phyloP scores from a whole-genome alignment of 2,797 vertebrate genomes.

The Alcedo atthis region DNA sequence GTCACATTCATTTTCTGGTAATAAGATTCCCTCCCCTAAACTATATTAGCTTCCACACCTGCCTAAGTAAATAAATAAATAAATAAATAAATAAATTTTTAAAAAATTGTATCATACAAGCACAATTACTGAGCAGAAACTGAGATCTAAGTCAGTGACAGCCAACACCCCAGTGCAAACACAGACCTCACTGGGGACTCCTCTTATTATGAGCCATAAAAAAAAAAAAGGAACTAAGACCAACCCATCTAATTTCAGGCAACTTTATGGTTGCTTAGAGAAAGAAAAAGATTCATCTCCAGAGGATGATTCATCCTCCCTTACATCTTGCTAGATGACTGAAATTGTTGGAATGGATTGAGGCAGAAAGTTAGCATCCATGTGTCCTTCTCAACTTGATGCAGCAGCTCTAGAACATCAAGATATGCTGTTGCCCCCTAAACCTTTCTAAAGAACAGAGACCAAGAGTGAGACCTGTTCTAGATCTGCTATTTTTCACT shows the following conservation, averaged over 20 bases:
- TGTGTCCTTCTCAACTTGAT: background rate
- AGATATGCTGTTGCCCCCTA: background rate
- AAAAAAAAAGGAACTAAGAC: background rate
- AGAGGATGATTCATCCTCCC: background rate
- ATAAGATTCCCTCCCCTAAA: background rate
- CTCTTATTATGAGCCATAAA: background rate
- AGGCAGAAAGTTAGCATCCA: background rate
- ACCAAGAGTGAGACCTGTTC: background rate
- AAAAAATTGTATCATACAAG: background rate
- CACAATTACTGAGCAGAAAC: background rate
- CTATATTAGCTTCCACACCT: background rate
- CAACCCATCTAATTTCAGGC: background rate
- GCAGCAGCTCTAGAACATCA: background rate
- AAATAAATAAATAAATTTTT: too few relatives aligned
- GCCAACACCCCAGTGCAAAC: background rate
- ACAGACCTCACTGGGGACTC: background rate
- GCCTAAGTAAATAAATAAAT: constrained; percentile 9
- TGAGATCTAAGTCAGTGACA: background rate
- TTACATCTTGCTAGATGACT: background rate
- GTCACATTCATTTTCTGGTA: background rate
- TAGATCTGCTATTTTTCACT: background rate
- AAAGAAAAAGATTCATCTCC: background rate
- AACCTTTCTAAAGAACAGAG: background rate
- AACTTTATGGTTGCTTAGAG: background rate
- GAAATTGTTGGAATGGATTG: background rate